Conservation (phyloP, 2,797 vertebrate species). For the Leuciscus waleckii region DNA sequence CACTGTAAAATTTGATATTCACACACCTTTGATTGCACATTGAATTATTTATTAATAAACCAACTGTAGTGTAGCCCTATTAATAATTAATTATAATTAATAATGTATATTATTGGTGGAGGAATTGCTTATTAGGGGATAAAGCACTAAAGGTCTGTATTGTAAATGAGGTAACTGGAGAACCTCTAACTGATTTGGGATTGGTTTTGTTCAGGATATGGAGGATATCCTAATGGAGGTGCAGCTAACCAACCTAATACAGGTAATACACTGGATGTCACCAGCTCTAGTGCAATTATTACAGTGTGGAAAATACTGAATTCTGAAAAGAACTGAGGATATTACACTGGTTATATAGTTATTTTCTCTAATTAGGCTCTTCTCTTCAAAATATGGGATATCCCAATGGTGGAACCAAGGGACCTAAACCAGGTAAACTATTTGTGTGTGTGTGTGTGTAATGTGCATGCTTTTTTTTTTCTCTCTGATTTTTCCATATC, state of each 20-base stretch:
- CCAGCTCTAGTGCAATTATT: background rate
- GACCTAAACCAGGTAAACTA: constrained; percentile 69
- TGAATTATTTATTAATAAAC: background rate
- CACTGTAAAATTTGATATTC: background rate
- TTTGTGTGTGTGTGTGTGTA: background rate
- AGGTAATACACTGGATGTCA: background rate
- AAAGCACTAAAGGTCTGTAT: background rate
- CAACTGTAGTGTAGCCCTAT: background rate
- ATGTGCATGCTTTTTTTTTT: no score
- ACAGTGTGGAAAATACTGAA: background rate
- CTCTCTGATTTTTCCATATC: rapidly evolving
- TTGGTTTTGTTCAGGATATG: constrained; percentile 47
- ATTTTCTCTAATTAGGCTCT: constrained; percentile 27
- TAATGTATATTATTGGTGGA: background rate
- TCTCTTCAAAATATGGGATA: constrained; percentile 64
- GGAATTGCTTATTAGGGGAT: background rate
- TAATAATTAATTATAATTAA: background rate
- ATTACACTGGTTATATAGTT: background rate
- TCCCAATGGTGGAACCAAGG: constrained; percentile 57
- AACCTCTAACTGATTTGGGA: background rate
- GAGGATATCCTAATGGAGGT: constrained; percentile 46
- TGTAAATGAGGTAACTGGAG: constrained; percentile 13
- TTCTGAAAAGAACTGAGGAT: background rate
- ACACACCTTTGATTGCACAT: background rate
- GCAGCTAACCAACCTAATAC: constrained; percentile 43